Percentiles rank a stretch among this genome's conserved stretches.
These are phyloP conservation scores for Dryadula phaetusa DNA, from an alignment of 2,888 invertebrate species.

Conservation along the genomic window DNA sequence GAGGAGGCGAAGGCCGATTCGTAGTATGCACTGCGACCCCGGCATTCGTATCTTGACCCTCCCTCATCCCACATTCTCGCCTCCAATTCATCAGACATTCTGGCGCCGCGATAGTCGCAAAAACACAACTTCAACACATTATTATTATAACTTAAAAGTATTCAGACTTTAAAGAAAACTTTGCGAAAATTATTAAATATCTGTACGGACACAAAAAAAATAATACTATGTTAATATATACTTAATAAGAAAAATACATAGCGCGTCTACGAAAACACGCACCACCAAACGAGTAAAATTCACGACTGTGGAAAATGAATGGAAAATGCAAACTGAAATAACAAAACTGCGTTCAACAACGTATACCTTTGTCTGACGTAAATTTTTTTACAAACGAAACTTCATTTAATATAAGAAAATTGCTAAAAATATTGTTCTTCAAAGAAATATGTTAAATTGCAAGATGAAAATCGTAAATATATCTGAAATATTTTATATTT, in stretches of 20 bases:
- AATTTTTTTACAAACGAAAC: background rate
- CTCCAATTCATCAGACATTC: slow-evolving; percentile 81
- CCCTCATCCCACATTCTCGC: slow-evolving; percentile 81
- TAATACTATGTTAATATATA: slow-evolving; percentile 7
- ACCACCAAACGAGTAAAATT: slow-evolving; percentile 27
- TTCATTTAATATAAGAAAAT: background rate
- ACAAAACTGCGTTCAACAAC: slow-evolving; percentile 18
- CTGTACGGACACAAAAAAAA: background rate
- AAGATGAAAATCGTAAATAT: too few relatives aligned
- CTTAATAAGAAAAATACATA: slow-evolving; percentile 30
- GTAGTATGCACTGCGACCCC: slow-evolving; percentile 68
- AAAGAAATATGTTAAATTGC: too few relatives aligned
- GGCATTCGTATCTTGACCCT: slow-evolving; percentile 69
- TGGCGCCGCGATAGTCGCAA: slow-evolving; percentile 64
- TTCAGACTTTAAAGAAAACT: background rate
- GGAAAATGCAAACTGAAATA: slow-evolving; percentile 17
- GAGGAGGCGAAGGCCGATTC: slow-evolving; percentile 77
- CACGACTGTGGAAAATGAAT: slow-evolving; percentile 36
- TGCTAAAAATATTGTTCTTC: background rate
- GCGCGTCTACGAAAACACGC: slow-evolving; percentile 2
- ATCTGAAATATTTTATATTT: too few relatives aligned
- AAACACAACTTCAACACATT: slow-evolving; percentile 38
- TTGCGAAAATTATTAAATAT: background rate
- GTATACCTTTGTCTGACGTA: background rate
- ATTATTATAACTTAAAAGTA: slow-evolving; percentile 31